Evolutionary conservation across 2,888 invertebrate species (phyloP).

Genomic region (Chymomyza procnemis): DNA sequence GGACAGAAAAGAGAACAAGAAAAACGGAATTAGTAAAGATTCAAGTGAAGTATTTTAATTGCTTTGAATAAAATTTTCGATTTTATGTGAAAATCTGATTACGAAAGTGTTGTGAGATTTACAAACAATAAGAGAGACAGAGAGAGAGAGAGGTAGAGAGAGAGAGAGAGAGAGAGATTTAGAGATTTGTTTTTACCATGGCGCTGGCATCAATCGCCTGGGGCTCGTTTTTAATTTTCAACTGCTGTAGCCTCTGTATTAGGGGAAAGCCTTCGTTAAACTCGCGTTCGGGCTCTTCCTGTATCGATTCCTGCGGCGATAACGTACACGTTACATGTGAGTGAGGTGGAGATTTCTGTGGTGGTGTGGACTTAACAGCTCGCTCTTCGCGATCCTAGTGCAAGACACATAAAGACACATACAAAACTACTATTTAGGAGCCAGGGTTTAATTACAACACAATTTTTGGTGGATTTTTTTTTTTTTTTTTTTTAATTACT

Average conservation of each 20-base stretch:
- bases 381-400: constrained; percentile 81
- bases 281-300: constrained; percentile 81
- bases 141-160: background rate
- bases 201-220: constrained; percentile 78
- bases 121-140: background rate
- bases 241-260: constrained; percentile 85
- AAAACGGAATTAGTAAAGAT: background rate
- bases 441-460: constrained; percentile 75
- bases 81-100: background rate
- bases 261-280: constrained; percentile 86
- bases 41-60: background rate
- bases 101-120: background rate
- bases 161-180: background rate
- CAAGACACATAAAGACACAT: constrained; percentile 78
- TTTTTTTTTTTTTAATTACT: background rate
- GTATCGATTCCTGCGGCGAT: constrained; percentile 80
- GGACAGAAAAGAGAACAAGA: background rate
- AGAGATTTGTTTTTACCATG: constrained; percentile 60
- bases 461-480: constrained; percentile 16
- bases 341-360: constrained; percentile 80
- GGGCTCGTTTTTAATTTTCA: constrained; percentile 87
- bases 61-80: background rate
- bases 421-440: constrained; percentile 78
- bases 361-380: constrained; percentile 77
- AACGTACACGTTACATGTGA: constrained; percentile 83